Evolutionary conservation across 2,797 vertebrate species (phyloP).

Genomic region (Takifugu ocellatus): DNA sequence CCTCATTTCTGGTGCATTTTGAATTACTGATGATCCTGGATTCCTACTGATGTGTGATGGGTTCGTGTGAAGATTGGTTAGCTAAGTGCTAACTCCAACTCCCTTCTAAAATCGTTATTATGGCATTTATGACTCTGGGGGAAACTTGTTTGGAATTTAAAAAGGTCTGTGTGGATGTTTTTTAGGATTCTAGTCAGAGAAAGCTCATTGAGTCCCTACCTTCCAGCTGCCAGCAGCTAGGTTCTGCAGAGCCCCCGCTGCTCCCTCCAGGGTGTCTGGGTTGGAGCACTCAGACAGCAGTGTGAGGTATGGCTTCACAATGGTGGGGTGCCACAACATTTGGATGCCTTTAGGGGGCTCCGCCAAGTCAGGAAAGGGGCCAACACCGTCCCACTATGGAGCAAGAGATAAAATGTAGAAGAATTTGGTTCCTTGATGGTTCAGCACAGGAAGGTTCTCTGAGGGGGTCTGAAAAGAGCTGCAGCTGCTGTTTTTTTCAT

Average conservation of each 20-base stretch:
- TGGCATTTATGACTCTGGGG: too few relatives aligned
- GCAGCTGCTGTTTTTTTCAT: too few relatives aligned
- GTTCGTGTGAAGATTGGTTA: neutral
- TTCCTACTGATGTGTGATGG: neutral
- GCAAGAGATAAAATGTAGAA: conserved; percentile 42
- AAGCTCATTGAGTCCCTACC: conserved; percentile 67
- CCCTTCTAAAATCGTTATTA: too few relatives aligned
- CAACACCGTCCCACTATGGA: conserved; percentile 94
- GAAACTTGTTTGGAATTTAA: neutral
- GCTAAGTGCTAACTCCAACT: too few relatives aligned
- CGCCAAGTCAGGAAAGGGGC: conserved; percentile 92
- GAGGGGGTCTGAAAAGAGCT: too few relatives aligned
- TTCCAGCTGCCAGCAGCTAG: conserved; percentile 98
- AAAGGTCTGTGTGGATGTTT: conserved; percentile 18
- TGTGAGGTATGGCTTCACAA: conserved; percentile 99
- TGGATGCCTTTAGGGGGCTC: conserved; percentile 98
- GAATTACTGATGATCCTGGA: neutral
- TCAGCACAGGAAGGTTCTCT: too few relatives aligned
- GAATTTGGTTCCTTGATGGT: too few relatives aligned
- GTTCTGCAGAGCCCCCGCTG: conserved; percentile 96
- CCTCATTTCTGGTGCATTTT: too few relatives aligned
- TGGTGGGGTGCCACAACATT: conserved; percentile 99
- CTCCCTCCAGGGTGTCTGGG: conserved; percentile 97
- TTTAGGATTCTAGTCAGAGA: conserved; percentile 20
- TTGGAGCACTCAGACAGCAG: conserved; percentile 99